Evolutionary conservation across 2,888 invertebrate genomes (phyloP).

Genomic region (Melanostoma scalare): DNA sequence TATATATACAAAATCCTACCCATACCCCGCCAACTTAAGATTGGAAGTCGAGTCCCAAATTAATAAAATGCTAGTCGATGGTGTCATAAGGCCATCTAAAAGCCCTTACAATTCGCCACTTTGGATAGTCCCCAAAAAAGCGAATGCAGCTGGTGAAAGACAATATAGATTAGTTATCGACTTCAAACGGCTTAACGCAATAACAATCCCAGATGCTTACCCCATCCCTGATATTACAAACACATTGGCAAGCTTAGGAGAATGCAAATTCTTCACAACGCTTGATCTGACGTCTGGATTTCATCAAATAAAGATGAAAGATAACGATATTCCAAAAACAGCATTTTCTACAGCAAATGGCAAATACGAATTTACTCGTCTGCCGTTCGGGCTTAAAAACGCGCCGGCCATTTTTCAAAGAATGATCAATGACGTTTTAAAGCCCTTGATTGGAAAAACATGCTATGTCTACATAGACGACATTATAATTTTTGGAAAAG

Average conservation of each 20-base stretch:
- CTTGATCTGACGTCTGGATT: constrained; percentile 59
- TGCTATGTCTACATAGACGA: constrained; percentile 51
- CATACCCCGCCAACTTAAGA: constrained; percentile 53
- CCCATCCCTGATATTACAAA: constrained; percentile 35
- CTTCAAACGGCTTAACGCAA: constrained; percentile 25
- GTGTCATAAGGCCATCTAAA: constrained; percentile 44
- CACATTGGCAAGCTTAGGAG: constrained; percentile 41
- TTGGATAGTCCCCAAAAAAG: constrained; percentile 28
- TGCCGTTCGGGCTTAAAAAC: constrained; percentile 52
- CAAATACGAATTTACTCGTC: constrained; percentile 60
- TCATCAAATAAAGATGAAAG: constrained; percentile 47
- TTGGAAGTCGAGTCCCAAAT: constrained; percentile 47
- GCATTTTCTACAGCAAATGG: constrained; percentile 54
- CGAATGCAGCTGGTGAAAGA: constrained; percentile 24
- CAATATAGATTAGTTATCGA: constrained; percentile 40
- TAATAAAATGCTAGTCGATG: constrained; percentile 32
- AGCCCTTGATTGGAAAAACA: constrained; percentile 13
- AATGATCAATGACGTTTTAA: constrained; percentile 31
- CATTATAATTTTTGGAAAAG: constrained; percentile 46
- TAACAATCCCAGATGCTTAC: constrained; percentile 43
- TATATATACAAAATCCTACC: constrained; percentile 60
- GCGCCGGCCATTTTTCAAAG: constrained; percentile 53
- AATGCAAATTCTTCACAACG: constrained; percentile 38
- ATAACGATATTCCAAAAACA: constrained; percentile 57
- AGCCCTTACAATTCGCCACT: constrained; percentile 39